Conservation (phyloP, 2,113 vertebrate species). For the Aplodontia rufa region DNA sequence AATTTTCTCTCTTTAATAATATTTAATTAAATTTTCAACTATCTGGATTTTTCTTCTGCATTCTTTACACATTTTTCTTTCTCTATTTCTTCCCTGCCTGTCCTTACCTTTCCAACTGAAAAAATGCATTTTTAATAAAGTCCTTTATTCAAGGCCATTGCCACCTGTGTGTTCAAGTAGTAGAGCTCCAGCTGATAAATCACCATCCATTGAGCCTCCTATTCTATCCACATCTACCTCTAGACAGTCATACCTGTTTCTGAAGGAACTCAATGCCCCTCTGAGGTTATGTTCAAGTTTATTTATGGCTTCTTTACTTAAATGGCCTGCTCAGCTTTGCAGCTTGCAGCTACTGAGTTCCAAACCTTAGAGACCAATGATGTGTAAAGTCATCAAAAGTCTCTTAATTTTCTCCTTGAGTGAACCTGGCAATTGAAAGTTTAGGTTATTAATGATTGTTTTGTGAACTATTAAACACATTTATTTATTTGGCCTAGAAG, state of each 20-base stretch:
- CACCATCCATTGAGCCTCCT: too few relatives aligned
- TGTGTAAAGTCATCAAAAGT: slow-evolving; percentile 63
- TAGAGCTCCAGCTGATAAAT: background rate
- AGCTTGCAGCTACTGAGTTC: slow-evolving; percentile 49
- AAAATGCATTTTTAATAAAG: background rate
- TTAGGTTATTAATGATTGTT: slow-evolving; percentile 63
- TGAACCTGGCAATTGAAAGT: background rate
- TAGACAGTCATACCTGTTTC: background rate
- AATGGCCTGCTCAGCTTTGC: background rate
- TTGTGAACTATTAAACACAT: slow-evolving; percentile 23
- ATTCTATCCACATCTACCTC: background rate
- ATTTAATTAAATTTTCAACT: background rate
- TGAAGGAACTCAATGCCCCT: background rate
- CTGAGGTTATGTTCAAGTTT: background rate
- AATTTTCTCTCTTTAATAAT: background rate
- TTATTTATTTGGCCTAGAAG: background rate
- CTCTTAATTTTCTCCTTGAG: slow-evolving; percentile 51
- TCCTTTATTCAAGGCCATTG: background rate
- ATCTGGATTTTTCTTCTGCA: background rate
- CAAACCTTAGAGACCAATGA: slow-evolving; percentile 48
- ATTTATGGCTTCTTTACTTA: slow-evolving; percentile 58
- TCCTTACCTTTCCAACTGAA: background rate
- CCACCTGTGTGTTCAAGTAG: background rate
- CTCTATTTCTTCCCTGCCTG: background rate
- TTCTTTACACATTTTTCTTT: background rate